A percentile compares a stretch with the other conserved stretches of the same genome.
Conservation (phyloP, 2,888 invertebrate genomes). For the Empis livida region DNA sequence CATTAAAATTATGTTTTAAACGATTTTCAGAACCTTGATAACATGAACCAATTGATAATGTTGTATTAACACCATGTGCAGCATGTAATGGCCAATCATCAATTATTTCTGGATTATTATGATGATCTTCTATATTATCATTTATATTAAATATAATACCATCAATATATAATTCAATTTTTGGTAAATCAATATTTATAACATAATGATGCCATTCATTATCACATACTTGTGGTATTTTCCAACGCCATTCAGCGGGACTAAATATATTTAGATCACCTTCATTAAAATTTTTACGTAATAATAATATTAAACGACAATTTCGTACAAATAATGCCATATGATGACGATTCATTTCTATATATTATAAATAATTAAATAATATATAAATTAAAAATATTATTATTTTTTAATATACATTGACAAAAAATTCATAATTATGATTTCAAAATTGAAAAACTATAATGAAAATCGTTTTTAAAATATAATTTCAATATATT, state of each 20-base stretch:
- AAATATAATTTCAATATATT: too few species aligned
- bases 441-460: too few species aligned
- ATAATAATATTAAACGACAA: constrained; percentile 85
- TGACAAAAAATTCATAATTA: too few species aligned
- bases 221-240: constrained; percentile 89
- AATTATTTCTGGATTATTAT: constrained; percentile 89
- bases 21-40: constrained; percentile 92
- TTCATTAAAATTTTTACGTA: constrained; percentile 82
- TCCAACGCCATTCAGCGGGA: constrained; percentile 99
- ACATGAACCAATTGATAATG: constrained; percentile 90
- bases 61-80: constrained; percentile 86
- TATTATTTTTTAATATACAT: too few species aligned
- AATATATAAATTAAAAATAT: not conserved
- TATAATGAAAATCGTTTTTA: too few species aligned
- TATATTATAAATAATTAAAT: constrained; percentile 15
- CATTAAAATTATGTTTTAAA: constrained; percentile 58
- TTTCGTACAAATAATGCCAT: constrained; percentile 95
- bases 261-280: constrained; percentile 88
- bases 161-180: constrained; percentile 78
- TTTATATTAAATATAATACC: constrained; percentile 46
- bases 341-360: constrained; percentile 98
- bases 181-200: constrained; percentile 83
- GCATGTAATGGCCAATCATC: constrained; percentile 99
- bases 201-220: constrained; percentile 99
- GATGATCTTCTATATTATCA: constrained; percentile 22